Conservation (phyloP, 2,888 invertebrate genomes). For the Cremastinae sp. region DNA sequence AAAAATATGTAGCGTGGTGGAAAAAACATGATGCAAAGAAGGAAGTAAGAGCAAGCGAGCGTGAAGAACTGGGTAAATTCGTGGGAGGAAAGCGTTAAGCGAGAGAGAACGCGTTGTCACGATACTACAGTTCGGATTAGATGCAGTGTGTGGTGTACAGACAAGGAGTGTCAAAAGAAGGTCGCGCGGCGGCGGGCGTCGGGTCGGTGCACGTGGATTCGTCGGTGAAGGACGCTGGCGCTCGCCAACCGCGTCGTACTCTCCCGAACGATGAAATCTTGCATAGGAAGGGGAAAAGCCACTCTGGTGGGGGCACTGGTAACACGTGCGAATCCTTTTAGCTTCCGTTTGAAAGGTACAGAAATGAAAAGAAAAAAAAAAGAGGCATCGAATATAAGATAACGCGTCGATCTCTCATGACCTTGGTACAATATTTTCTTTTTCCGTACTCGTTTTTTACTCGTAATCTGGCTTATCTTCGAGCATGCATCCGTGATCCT, state of each 20-base stretch:
- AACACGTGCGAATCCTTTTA: slow-evolving; percentile 57
- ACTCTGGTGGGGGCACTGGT: slow-evolving; percentile 12
- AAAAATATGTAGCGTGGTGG: no score
- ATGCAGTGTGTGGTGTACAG: background rate
- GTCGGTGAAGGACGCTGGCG: slow-evolving; percentile 25
- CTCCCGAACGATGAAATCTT: no score
- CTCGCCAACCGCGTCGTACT: background rate
- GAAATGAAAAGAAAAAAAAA: slow-evolving; percentile 15
- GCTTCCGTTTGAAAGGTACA: slow-evolving; percentile 28
- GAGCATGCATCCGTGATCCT: no score
- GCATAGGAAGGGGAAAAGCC: background rate
- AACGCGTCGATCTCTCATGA: background rate
- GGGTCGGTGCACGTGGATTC: background rate
- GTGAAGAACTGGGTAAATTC: no score
- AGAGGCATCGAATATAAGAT: background rate
- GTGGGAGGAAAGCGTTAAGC: no score
- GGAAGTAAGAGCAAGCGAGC: no score
- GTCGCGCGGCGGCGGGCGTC: slow-evolving; percentile 10
- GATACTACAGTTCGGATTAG: slow-evolving; percentile 7
- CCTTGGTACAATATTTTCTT: background rate
- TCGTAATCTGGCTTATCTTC: no score
- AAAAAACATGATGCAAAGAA: no score
- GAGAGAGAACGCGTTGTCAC: no score
- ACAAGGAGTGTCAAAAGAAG: slow-evolving; percentile 16
- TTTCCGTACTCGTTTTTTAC: no score